A percentile compares a stretch with the other conserved stretches of the same genome.
These are phyloP conservation scores for Psittacara wagleri DNA, from an alignment of 2,113 vertebrate genomes.

Conservation along the genomic window DNA sequence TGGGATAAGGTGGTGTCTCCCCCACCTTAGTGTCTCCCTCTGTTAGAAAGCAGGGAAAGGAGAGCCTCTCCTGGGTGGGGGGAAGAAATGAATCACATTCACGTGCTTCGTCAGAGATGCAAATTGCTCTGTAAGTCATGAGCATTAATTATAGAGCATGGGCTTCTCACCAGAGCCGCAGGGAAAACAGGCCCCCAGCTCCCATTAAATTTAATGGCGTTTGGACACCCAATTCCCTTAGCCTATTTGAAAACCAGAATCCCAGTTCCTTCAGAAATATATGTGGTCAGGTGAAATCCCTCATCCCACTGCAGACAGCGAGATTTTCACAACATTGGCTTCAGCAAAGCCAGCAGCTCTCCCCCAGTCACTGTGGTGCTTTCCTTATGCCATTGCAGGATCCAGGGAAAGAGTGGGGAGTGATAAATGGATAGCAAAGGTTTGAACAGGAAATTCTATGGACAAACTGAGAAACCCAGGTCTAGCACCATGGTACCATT, in stretches of 20 bases:
- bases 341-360: background rate
- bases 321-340: background rate
- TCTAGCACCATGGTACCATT: background rate
- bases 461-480: background rate
- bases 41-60: background rate
- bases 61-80: background rate
- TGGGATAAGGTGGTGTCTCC: background rate
- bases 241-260: conserved; percentile 51
- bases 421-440: rapidly evolving
- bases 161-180: background rate
- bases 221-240: conserved; percentile 61
- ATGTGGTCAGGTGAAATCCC: background rate
- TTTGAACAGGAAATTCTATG: background rate
- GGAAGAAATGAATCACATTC: background rate
- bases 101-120: background rate
- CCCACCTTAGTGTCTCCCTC: background rate
- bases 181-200: conserved; percentile 30
- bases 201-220: conserved; percentile 49
- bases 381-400: rapidly evolving
- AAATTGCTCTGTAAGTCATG: conserved; percentile 26
- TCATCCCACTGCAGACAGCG: background rate
- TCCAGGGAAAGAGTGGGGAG: background rate
- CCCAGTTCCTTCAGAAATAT: background rate
- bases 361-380: background rate
- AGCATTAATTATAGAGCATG: conserved; percentile 49